These are phyloP conservation scores for Alloplasta piceator DNA, from an alignment of 2,888 invertebrate species.

Conservation along the genomic window DNA sequence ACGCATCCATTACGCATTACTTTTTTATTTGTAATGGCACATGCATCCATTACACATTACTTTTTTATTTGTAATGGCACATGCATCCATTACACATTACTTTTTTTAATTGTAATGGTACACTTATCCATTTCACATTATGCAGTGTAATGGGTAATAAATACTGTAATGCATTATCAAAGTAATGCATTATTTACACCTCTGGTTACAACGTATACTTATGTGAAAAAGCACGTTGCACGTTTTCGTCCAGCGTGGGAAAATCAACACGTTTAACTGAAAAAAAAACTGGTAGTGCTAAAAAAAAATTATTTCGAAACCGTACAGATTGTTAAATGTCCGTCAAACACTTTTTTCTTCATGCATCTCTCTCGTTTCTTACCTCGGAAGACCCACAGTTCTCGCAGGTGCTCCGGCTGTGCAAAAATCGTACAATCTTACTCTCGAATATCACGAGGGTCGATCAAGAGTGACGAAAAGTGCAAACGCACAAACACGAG, in stretches of 20 bases:
- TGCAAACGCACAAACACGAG: conserved; percentile 27
- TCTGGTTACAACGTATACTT: conserved; percentile 16
- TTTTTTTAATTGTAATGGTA: too few species aligned
- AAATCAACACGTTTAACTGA: conserved; percentile 1
- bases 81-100: too few species aligned
- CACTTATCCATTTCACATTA: too few species aligned
- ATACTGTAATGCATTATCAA: too few species aligned
- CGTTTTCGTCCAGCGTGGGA: conserved; percentile 13
- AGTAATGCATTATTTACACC: too few species aligned
- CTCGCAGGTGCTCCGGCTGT: conserved; percentile 77
- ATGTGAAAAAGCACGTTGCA: conserved; percentile 3
- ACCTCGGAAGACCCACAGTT: conserved; percentile 74
- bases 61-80: too few species aligned
- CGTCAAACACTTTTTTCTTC: conserved; percentile 60
- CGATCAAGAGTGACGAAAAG: conserved; percentile 28
- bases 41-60: too few species aligned
- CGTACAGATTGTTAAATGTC: conserved; percentile 46
- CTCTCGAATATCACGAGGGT: conserved; percentile 48
- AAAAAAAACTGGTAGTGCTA: conserved; percentile 36
- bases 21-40: too few species aligned
- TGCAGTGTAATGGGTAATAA: too few species aligned
- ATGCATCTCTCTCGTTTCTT: conserved; percentile 75
- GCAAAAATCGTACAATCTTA: conserved; percentile 76
- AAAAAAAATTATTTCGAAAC: conserved; percentile 39
- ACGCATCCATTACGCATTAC: too few species aligned